phyloP scores from a whole-genome alignment of 1,140 invertebrate species.

The Rhopalosiphum maidis region DNA sequence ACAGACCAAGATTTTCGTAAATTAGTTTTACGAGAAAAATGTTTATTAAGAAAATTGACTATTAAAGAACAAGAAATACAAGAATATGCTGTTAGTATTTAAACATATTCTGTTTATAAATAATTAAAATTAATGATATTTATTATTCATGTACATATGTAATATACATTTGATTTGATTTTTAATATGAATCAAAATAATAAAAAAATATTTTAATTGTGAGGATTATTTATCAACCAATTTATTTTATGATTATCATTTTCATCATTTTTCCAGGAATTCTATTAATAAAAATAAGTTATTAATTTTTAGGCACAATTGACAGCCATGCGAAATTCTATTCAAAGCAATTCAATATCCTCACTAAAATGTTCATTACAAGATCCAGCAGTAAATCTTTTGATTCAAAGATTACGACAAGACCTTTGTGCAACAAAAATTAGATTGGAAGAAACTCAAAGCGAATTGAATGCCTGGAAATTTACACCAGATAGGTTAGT shows the following conservation, averaged over 20 bases:
- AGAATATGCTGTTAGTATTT: conserved; percentile 85
- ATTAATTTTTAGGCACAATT: conserved; percentile 71
- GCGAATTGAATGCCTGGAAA: conserved; percentile 97
- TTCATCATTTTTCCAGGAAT: background rate
- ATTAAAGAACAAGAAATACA: conserved; percentile 96
- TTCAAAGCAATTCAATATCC: conserved; percentile 68
- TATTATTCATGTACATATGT: background rate
- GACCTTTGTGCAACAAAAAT: conserved; percentile 89
- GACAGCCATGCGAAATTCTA: conserved; percentile 77
- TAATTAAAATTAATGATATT: background rate
- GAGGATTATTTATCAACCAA: background rate
- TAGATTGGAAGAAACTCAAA: conserved; percentile 95
- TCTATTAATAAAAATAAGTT: background rate
- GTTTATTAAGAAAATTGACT: conserved; percentile 86
- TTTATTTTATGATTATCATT: background rate
- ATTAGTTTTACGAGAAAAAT: conserved; percentile 86
- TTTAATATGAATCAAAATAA: background rate
- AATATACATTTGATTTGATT: background rate
- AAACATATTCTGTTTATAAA: conserved; percentile 10
- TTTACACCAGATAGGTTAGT: conserved; percentile 93
- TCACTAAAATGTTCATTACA: conserved; percentile 82
- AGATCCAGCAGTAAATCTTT: conserved; percentile 94
- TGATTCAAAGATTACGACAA: conserved; percentile 89
- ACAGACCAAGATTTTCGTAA: conserved; percentile 83
- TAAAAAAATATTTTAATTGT: background rate